A percentile compares a stretch with the other conserved stretches of the same genome.
These are phyloP conservation scores for Noctua janthina DNA, from an alignment of 2,888 invertebrate genomes.

Conservation along the genomic window DNA sequence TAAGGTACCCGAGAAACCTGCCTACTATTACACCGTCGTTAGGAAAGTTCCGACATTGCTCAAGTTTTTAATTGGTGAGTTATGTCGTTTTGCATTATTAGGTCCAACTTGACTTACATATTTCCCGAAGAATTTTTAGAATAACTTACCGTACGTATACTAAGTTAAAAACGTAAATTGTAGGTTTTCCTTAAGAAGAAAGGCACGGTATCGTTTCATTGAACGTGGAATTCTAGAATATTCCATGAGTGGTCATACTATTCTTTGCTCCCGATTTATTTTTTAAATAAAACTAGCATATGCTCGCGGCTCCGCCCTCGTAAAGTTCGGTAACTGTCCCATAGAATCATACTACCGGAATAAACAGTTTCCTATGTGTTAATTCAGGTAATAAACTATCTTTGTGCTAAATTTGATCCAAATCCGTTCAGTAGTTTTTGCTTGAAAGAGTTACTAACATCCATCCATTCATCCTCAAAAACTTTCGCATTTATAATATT, in stretches of 20 bases:
- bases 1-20: constrained; percentile 8
- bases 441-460: too few relatives aligned
- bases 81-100: constrained; percentile 47
- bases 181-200: constrained; percentile 14
- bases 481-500: too few relatives aligned
- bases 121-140: constrained; percentile 40
- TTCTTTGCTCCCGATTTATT: constrained; percentile 29
- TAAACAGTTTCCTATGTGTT: too few relatives aligned
- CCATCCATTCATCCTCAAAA: too few relatives aligned
- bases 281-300: too few relatives aligned
- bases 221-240: constrained; percentile 33
- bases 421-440: too few relatives aligned
- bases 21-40: constrained; percentile 20
- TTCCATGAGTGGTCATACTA: constrained; percentile 3
- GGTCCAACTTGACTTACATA: constrained; percentile 39
- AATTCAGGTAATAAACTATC: too few relatives aligned
- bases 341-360: too few relatives aligned
- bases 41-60: constrained; percentile 48
- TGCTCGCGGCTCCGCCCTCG: too few relatives aligned
- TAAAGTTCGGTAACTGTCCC: constrained; percentile 14
- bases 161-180: background rate
- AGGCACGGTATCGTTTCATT: constrained; percentile 16
- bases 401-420: too few relatives aligned
- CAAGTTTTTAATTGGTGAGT: constrained; percentile 58
- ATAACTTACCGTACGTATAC: constrained; percentile 30